phyloP scores from a whole-genome alignment of 2,888 invertebrate species.

The Xylota sylvarum region DNA sequence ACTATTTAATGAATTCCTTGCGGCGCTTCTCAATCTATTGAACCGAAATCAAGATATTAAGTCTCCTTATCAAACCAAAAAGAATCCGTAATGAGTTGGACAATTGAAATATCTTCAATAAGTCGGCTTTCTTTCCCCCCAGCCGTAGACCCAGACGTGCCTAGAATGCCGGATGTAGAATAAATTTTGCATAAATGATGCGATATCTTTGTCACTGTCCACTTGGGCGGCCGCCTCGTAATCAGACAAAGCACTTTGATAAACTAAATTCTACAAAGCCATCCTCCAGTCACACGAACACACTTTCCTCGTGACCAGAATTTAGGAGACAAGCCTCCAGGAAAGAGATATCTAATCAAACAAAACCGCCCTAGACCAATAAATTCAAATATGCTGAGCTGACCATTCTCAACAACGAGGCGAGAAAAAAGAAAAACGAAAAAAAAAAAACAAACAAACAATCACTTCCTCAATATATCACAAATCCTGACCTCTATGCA shows the following conservation, averaged over 20 bases:
- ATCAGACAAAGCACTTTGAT: constrained; percentile 20
- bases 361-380: background rate
- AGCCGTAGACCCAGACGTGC: constrained; percentile 41
- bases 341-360: constrained; percentile 52
- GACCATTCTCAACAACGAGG: constrained; percentile 8
- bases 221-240: background rate
- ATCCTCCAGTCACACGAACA: constrained; percentile 38
- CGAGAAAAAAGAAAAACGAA: background rate
- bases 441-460: background rate
- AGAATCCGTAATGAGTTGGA: constrained; percentile 34
- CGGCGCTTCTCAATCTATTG: background rate
- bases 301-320: constrained; percentile 55
- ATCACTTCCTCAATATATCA: constrained; percentile 55
- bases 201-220: constrained; percentile 58
- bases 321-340: constrained; percentile 7
- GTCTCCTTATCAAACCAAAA: constrained; percentile 11
- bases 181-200: constrained; percentile 59
- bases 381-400: constrained; percentile 33
- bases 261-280: constrained; percentile 35
- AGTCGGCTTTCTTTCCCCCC: constrained; percentile 10
- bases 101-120: constrained; percentile 69
- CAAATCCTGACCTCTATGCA: constrained; percentile 36
- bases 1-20: background rate
- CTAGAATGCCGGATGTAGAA: constrained; percentile 38
- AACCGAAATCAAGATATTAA: constrained; percentile 31